Conservation (phyloP, 2,113 vertebrate genomes). For the Trogon melanurus region DNA sequence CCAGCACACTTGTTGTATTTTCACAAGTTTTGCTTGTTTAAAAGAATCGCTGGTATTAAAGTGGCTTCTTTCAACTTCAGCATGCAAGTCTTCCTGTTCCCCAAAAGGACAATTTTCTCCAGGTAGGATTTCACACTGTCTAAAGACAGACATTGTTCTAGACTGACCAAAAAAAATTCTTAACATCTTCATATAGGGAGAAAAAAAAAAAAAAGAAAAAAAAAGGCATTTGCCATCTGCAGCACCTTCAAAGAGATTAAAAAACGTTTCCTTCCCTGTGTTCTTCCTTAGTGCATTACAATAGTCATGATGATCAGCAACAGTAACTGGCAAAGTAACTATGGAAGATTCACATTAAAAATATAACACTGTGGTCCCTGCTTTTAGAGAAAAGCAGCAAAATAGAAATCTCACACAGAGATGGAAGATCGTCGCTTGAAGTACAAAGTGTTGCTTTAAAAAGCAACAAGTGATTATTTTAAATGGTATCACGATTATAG, state of each 20-base stretch:
- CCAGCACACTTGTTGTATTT: background rate
- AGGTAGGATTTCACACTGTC: background rate
- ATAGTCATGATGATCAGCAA: background rate
- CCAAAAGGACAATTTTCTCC: background rate
- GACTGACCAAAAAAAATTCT: background rate
- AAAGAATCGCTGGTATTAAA: background rate
- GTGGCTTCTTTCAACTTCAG: background rate
- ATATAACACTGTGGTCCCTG: rapidly evolving
- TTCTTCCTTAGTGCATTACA: background rate
- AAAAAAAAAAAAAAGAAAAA: background rate
- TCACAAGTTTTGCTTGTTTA: background rate
- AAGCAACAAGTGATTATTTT: background rate
- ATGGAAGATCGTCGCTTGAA: too few species aligned
- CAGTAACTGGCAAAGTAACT: background rate
- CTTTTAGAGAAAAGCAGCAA: background rate
- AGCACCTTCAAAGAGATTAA: background rate
- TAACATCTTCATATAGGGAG: background rate
- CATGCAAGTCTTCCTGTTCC: background rate
- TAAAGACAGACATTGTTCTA: background rate
- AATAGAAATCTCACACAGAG: background rate
- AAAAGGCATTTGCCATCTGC: background rate
- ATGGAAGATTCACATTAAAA: background rate
- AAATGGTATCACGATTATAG: rapidly evolving
- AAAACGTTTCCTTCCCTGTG: background rate
- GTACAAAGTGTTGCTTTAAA: background rate